Conservation (phyloP, 2,797 vertebrate species). For the Anniella stebbinsi region DNA sequence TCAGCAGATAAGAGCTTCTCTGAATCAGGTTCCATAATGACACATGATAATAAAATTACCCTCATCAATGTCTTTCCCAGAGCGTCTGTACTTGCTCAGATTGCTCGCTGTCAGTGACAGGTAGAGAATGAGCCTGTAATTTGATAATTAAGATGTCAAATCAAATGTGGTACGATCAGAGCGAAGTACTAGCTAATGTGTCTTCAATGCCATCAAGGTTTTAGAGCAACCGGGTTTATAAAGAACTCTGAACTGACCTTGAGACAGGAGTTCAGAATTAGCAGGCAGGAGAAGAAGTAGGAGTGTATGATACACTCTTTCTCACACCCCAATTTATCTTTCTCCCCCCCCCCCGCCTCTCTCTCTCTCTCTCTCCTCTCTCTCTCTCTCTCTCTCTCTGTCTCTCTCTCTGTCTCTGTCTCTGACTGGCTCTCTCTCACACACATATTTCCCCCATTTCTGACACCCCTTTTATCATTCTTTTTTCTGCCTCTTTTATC, state of each 20-base stretch:
- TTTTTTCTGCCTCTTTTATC: no score
- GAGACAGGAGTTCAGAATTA: not conserved
- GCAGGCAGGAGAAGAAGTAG: not conserved
- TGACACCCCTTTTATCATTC: no score
- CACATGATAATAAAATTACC: slow-evolving; percentile 40
- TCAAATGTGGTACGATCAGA: slow-evolving; percentile 21
- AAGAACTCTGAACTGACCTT: not conserved
- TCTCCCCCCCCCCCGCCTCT: no score
- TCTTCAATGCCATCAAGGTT: not conserved
- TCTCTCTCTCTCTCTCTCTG: no score
- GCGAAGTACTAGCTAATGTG: slow-evolving; percentile 1
- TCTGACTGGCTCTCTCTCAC: no score
- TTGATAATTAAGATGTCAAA: slow-evolving; percentile 44
- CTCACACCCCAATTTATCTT: not conserved
- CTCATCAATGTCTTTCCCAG: slow-evolving; percentile 28
- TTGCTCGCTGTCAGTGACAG: slow-evolving; percentile 37
- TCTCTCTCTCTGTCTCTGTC: no score
- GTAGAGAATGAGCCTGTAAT: slow-evolving; percentile 27
- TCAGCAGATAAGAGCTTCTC: not conserved
- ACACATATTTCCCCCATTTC: no score
- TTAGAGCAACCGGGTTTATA: not conserved
- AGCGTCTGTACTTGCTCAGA: slow-evolving; percentile 15
- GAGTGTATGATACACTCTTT: not conserved
- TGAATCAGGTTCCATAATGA: slow-evolving; percentile 16
- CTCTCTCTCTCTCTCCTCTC: no score